Conservation (phyloP, 2,113 vertebrate species). For the Megaptera novaeangliae region DNA sequence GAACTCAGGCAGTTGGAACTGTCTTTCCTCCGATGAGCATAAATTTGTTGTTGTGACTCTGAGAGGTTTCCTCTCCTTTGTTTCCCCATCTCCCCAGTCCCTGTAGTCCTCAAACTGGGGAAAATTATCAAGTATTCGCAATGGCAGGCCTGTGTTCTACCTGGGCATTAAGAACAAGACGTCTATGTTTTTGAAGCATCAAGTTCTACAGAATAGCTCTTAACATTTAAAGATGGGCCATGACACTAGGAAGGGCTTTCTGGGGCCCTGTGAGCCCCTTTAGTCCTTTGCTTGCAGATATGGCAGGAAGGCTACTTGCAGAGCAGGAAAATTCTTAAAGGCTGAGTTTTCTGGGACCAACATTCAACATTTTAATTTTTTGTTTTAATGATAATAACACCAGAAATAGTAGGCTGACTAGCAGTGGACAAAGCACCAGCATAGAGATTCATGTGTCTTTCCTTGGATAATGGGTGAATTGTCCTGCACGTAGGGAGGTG, state of each 20-base stretch:
- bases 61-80: slow-evolving; percentile 59
- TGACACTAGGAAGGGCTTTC: background rate
- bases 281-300: slow-evolving; percentile 18
- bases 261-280: background rate
- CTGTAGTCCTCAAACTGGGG: background rate
- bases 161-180: background rate
- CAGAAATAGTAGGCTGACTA: background rate
- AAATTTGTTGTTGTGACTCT: slow-evolving; percentile 64
- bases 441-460: background rate
- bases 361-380: background rate
- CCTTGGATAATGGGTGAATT: background rate
- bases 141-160: background rate
- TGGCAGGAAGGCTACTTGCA: background rate
- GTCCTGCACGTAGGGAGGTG: background rate
- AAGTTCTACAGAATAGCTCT: background rate
- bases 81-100: background rate
- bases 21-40: slow-evolving; percentile 46
- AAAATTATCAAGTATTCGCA: background rate
- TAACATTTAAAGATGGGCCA: background rate
- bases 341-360: background rate
- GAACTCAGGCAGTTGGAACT: slow-evolving; percentile 62
- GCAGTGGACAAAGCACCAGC: background rate
- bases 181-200: background rate
- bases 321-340: background rate
- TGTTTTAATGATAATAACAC: background rate